Base-by-base conservation (phyloP, 2,113 vertebrate genomes). In the Catharus minimus region DNA sequence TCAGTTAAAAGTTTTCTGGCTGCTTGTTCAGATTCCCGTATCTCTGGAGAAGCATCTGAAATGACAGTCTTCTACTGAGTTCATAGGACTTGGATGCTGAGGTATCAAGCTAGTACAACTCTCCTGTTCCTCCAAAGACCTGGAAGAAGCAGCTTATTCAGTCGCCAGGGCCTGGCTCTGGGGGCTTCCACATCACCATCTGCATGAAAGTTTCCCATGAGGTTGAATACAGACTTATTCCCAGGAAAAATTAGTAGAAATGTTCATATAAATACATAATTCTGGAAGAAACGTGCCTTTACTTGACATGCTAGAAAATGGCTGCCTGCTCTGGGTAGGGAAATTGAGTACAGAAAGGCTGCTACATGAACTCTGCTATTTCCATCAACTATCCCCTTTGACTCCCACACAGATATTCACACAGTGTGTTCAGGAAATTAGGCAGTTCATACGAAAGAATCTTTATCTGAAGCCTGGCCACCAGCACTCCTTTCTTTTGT, bases 41-140 rank as follows among this genome's bases (percentile, higher is more conserved):
- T 94, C 90, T 93, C 94, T 86, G 27, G 92, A 95, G 88, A 91
- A 93, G 28, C 28, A 93, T 92, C 77, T 81, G 50, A 95, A 81
- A 96, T 55, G 83, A 95, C 83, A 86, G 77, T 92, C 77, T 53
- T 96, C 46, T 49, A 36, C 61, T 65, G 69, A 82, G 61, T 88
- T 92, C 86, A 75, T 6, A 13, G 44, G 32, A 26, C 32, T 91
- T 93, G 92, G 46, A 95, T 68, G 33, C 65, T 65, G 53, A 86
- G 53, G 77, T 81, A 88, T 60, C 57, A 88, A 77, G 77, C 65
- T 78, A 75, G 41, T 30, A 41, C 28, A 93, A 58, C 36, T 53
- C 36, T 75, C 56, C 53, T 78, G 26, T 17, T 92, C 53, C 66
- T 78, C 58, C 2, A 6, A 82, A 83, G 73, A 83, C 30, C 65